Conservation (phyloP, 2,797 vertebrate genomes). For the Sebastes trivittatus region DNA sequence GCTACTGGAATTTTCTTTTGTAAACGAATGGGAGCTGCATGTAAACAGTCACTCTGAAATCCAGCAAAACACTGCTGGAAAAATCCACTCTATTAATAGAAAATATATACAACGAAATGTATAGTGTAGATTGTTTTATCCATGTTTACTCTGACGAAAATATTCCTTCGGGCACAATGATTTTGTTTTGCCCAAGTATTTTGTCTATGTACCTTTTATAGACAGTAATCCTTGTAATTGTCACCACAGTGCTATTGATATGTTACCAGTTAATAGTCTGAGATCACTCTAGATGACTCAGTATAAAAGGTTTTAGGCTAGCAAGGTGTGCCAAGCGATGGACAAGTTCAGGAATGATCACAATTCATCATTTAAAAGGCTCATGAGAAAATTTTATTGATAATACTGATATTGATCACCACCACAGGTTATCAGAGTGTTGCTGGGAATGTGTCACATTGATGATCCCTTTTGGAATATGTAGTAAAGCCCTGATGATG, state of each 20-base stretch:
- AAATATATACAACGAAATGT: background rate
- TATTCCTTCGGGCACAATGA: background rate
- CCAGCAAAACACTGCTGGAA: background rate
- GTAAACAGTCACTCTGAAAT: background rate
- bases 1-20: background rate
- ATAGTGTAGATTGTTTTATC: background rate
- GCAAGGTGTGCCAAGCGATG: background rate
- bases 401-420: slow-evolving; percentile 49
- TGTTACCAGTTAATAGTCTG: background rate
- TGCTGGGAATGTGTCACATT: slow-evolving; percentile 50
- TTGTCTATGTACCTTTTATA: background rate
- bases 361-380: background rate
- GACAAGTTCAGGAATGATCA: slow-evolving; percentile 1
- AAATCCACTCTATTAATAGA: background rate
- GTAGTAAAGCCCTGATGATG: slow-evolving; percentile 13
- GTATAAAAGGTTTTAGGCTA: background rate
- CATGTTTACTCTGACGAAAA: background rate
- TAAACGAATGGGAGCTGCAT: background rate
- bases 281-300: no score
- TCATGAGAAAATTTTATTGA: slow-evolving; percentile 61
- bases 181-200: background rate
- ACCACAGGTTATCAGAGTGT: slow-evolving; percentile 40
- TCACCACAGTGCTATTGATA: background rate
- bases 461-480: slow-evolving; percentile 52
- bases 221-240: background rate